Base-by-base conservation (phyloP, 2,797 vertebrate species). In the Betta splendens region DNA sequence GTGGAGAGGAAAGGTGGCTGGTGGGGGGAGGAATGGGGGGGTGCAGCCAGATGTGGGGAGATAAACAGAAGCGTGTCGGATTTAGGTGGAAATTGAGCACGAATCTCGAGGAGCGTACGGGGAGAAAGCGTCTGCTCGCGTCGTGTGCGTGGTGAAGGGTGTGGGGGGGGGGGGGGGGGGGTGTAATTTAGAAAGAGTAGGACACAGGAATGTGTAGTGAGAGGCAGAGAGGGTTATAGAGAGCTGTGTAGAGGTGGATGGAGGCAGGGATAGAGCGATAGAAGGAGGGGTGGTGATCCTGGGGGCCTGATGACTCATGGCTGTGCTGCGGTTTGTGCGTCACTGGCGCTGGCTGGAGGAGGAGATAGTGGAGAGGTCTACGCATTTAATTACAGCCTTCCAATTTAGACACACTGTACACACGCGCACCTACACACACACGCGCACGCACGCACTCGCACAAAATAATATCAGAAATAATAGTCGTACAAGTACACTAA, bases 371-470 rank as follows among this genome's bases (percentile, higher is more conserved):
- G 89, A 91, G 90, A 93, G 90, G 91, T 91, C 91, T 92, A 91
- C 91, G 88, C 90, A 91, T 93, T 92, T 93, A 93, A 93, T 93
- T 93, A 93, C 92, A 91, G 89, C 89, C 89, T 92, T 89, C 89
- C 89, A 92, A 92, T 93, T 93, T 92, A 92, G 89, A 93, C 89
- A 90, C 90, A 92, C 90, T 91, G 87, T 88, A 91, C 83, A 91
- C 89, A 91, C 85, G 75, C 85, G 70, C 77, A 42, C 39, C 67
- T 72, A 63, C 72, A 60, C 62, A 61, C 64, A 65, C 73, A 68
- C 69, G 52, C 12, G 3, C 65, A 69, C 69, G n/a, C n/a, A 78
- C 65, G 61, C 61, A 68, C 69, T 52, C 12, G 3, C 65, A 69
- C 69, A 64, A 76, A 89, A 81, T 85, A 79, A 84, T 87, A 89